Conservation (phyloP, 2,113 vertebrate species). For the Brachyhypopomus occidentalis region DNA sequence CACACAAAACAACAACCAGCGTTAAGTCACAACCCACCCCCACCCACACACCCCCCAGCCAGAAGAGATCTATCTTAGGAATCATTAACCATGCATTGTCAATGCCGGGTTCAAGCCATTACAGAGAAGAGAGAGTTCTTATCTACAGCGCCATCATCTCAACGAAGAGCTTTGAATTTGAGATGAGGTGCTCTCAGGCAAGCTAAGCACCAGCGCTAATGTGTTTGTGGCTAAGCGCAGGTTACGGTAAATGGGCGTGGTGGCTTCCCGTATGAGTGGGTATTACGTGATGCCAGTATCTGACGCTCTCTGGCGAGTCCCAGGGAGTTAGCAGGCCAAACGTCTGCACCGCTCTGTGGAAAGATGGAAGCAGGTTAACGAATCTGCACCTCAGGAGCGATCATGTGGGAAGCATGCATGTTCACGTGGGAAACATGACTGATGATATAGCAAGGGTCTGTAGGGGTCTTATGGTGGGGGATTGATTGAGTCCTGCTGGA, state of each 20-base stretch:
- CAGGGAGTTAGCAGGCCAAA: not conserved
- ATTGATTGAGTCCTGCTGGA: too few relatives aligned
- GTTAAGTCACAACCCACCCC: too few relatives aligned
- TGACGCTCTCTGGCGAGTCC: not conserved
- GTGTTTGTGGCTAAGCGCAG: slow-evolving; percentile 38
- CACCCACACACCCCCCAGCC: too few relatives aligned
- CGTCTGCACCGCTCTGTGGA: not conserved
- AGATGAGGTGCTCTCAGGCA: slow-evolving; percentile 14
- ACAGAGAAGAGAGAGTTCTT: slow-evolving; percentile 18
- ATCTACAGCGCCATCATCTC: slow-evolving; percentile 19
- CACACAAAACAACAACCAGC: too few relatives aligned
- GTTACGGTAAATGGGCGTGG: slow-evolving; percentile 36
- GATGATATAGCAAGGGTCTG: too few relatives aligned
- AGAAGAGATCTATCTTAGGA: slow-evolving; percentile 10
- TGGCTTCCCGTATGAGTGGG: slow-evolving; percentile 11
- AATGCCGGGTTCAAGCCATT: slow-evolving; percentile 26
- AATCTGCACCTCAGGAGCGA: too few relatives aligned
- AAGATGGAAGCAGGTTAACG: too few relatives aligned
- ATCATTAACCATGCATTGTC: slow-evolving; percentile 19
- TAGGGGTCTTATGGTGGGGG: too few relatives aligned
- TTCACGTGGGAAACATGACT: too few relatives aligned
- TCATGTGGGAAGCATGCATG: too few relatives aligned
- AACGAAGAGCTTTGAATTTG: slow-evolving; percentile 38
- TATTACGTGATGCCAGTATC: slow-evolving; percentile 20
- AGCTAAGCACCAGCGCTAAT: slow-evolving; percentile 25